Base-by-base conservation (phyloP, 2,797 vertebrate genomes). In the Falco columbarius region DNA sequence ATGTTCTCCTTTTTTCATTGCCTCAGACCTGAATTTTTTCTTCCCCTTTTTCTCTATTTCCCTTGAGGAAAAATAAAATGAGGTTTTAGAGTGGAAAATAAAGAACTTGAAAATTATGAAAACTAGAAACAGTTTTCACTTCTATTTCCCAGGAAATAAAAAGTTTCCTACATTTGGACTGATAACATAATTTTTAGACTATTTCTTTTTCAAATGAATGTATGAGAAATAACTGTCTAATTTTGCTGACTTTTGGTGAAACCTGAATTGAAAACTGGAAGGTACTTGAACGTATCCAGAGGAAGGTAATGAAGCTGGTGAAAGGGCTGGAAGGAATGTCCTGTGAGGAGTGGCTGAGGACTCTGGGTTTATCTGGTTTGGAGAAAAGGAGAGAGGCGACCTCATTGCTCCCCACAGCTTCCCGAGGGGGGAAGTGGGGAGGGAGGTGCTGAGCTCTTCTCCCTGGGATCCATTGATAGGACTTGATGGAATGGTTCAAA, bases 401-500 rank as follows among this genome's bases (percentile, higher is more conserved):
- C 2, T 42, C 34, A 8, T 14, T 6, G 22, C 30, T 49, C 26
- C 36, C 15, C 40, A 2, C 16, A 42, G 7, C 14, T 34, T 74
- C 38, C 42, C 66, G 40, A 66, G 26, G 27, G 42, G 19, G 6
- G 15, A 8, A 54, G 0, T 32, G 52, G 26, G 36, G 7, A 49
- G 5, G 19, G 32, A 72, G 7, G 19, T 66, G 7, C 22, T 40
- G 58, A 54, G 5, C n/a, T 54, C 21, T 42, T 47, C 34, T 40
- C 3, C 15, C 38, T 82, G 58, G 7, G 7, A 42, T 47, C 26
- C 29, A 47, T 38, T 4, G 40, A 44, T 0, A 26, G 17, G 7
- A 51, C 2, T 1, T 0, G 0, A 12, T 9, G 17, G 44, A 80
- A 58, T 9, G 27, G 15, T 9, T 51, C 59, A n/a, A 73, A 81